These are phyloP conservation scores for Lobophora halterata DNA, from an alignment of 2,888 invertebrate species.

Conservation along the genomic window DNA sequence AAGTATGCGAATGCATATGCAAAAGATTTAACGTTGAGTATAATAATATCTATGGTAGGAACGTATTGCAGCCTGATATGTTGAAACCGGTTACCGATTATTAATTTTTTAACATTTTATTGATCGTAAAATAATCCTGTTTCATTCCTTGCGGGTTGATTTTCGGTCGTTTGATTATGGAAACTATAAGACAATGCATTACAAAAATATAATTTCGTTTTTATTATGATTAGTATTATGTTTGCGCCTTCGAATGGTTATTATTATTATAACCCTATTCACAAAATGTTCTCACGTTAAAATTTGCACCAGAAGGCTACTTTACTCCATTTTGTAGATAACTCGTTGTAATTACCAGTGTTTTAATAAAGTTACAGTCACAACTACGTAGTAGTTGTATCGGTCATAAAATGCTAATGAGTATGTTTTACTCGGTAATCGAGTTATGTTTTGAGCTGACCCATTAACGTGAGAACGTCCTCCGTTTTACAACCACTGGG, in stretches of 20 bases:
- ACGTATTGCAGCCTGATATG: conserved; percentile 27
- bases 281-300: conserved; percentile 5
- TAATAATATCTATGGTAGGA: conserved; percentile 25
- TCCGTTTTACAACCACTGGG: conserved; percentile 32
- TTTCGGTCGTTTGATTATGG: conserved; percentile 32
- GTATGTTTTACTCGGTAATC: conserved; percentile 4
- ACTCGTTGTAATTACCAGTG: background rate
- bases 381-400: conserved; percentile 1
- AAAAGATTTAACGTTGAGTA: conserved; percentile 19
- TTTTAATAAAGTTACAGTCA: conserved; percentile 4
- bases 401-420: conserved; percentile 7
- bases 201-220: no score
- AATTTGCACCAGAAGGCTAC: background rate
- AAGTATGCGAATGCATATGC: conserved; percentile 17
- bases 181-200: no score
- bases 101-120: conserved; percentile 29
- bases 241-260: no score
- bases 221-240: no score
- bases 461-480: conserved; percentile 32
- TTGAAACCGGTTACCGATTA: conserved; percentile 31
- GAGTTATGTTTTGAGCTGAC: conserved; percentile 8
- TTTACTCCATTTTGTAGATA: conserved; percentile 6
- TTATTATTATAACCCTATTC: background rate
- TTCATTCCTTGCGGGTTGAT: conserved; percentile 49
- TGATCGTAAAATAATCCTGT: conserved; percentile 39